Evolutionary conservation across 2,797 vertebrate species (phyloP).

Genomic region (Percopsis omiscomaycus): DNA sequence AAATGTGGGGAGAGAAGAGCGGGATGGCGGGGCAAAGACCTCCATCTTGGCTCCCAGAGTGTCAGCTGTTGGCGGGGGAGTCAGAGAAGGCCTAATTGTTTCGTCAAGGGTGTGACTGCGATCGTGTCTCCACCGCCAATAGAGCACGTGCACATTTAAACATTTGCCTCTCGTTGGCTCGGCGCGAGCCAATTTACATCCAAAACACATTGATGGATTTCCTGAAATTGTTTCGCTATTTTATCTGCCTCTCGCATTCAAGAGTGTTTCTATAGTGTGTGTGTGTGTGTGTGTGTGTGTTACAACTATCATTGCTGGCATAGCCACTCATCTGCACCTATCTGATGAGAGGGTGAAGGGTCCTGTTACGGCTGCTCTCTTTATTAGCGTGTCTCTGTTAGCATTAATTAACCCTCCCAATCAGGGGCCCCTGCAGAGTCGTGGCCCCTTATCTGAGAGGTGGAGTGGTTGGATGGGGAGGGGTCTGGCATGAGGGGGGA

Average conservation of each 20-base stretch:
- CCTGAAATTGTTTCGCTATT: background rate
- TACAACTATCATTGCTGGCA: constrained; percentile 14
- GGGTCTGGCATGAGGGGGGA: constrained; percentile 19
- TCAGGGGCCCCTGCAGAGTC: constrained; percentile 37
- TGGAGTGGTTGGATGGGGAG: constrained; percentile 37
- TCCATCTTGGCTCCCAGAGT: constrained; percentile 41
- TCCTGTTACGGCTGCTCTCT: constrained; percentile 32
- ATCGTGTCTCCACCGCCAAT: constrained; percentile 51
- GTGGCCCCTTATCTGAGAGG: constrained; percentile 35
- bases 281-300: constrained; percentile 4
- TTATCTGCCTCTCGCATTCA: background rate
- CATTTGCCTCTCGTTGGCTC: constrained; percentile 44
- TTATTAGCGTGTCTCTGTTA: constrained; percentile 40
- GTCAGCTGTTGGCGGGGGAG: constrained; percentile 51
- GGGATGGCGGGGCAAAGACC: constrained; percentile 41
- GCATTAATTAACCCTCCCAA: constrained; percentile 60
- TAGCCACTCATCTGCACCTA: constrained; percentile 35
- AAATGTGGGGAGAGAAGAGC: constrained; percentile 39
- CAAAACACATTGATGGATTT: constrained; percentile 3
- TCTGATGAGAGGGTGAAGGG: constrained; percentile 45
- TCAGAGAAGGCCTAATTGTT: constrained; percentile 67
- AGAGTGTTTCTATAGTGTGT: background rate
- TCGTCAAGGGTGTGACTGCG: constrained; percentile 68
- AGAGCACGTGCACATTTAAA: constrained; percentile 53
- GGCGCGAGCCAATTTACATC: background rate